Percentiles rank a stretch among this genome's conserved stretches.
Evolutionary conservation across 1,140 invertebrate species (phyloP).

Genomic region (Hestina assimilis): DNA sequence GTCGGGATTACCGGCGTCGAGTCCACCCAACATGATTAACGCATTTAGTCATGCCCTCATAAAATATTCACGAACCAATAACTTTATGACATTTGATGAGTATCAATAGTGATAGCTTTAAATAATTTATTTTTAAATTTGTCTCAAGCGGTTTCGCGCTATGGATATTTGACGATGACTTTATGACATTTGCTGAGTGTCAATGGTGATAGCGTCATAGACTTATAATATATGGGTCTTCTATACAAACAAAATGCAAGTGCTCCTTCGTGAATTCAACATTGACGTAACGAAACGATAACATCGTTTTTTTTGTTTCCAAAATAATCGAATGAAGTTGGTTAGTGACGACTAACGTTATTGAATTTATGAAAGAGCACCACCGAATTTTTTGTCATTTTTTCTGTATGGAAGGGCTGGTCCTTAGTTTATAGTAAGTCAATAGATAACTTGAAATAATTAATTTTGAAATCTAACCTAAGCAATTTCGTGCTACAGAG

Average conservation of each 20-base stretch:
- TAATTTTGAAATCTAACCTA: not conserved
- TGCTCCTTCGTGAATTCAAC: too few species aligned
- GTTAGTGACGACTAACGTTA: too few species aligned
- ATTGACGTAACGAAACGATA: too few species aligned
- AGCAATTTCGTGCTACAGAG: not conserved
- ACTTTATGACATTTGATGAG: not conserved
- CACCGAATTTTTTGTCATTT: too few species aligned
- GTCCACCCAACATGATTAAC: not conserved
- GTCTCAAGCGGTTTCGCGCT: not conserved
- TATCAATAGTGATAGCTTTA: not conserved
- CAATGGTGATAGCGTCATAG: not conserved
- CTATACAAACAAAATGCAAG: not conserved
- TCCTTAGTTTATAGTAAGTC: too few species aligned
- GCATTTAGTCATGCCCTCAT: not conserved
- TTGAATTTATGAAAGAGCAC: too few species aligned
- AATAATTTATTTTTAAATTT: not conserved
- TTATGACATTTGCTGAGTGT: not conserved
- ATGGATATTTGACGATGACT: not conserved
- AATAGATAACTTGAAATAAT: too few species aligned
- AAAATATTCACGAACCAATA: not conserved
- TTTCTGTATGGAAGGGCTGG: too few species aligned
- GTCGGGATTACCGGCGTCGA: constrained; percentile 5
- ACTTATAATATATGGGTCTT: too few species aligned
- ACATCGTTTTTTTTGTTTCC: too few species aligned
- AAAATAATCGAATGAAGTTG: not conserved